phyloP scores from a whole-genome alignment of 2,113 vertebrate species.

The Ailuropoda melanoleuca region DNA sequence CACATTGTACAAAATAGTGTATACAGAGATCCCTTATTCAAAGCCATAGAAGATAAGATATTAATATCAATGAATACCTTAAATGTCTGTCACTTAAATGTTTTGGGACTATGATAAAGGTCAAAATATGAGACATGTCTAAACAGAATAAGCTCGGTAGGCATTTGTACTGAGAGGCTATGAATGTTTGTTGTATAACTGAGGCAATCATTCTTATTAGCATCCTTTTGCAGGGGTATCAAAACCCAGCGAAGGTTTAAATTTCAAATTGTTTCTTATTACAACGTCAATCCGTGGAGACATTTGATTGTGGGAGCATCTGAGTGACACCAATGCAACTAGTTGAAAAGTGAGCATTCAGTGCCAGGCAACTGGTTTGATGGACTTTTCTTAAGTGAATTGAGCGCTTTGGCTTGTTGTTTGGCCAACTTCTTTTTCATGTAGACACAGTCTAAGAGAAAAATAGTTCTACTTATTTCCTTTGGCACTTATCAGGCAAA shows the following conservation, averaged over 20 bases:
- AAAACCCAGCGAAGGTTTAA: not conserved
- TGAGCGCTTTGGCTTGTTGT: not conserved
- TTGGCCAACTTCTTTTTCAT: conserved; percentile 32
- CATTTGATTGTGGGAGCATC: not conserved
- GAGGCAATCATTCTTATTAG: not conserved
- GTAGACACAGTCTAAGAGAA: conserved; percentile 61
- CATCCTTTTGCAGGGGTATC: not conserved
- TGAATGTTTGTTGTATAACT: not conserved
- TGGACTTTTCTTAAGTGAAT: conserved; percentile 4
- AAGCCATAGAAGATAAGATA: not conserved
- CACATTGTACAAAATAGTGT: not conserved
- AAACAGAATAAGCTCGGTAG: not conserved
- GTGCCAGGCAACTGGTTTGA: not conserved
- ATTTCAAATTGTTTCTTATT: not conserved
- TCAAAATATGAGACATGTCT: not conserved
- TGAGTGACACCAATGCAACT: not conserved
- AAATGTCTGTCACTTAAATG: not conserved
- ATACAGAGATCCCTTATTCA: not conserved
- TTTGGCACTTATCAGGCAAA: conserved; percentile 62
- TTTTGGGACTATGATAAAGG: not conserved
- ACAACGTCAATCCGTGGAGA: not conserved
- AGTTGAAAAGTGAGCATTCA: not conserved
- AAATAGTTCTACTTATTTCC: conserved; percentile 58
- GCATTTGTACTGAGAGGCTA: not conserved
- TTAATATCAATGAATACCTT: not conserved